phyloP scores from a whole-genome alignment of 92 coral and sea anemone genomes.

The Porites lobata region DNA sequence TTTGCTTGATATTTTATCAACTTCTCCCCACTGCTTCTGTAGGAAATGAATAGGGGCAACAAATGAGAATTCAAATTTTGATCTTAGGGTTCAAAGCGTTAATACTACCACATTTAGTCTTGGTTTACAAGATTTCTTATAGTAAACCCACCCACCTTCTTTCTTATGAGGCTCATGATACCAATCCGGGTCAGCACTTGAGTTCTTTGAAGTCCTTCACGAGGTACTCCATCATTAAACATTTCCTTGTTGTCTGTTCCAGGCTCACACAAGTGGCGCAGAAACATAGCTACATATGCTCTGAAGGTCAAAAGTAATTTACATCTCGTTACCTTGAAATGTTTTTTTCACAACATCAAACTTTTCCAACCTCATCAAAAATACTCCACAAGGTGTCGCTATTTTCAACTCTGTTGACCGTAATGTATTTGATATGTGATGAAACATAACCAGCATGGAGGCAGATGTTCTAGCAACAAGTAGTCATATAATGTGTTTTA shows the following conservation, averaged over 20 bases:
- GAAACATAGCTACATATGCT: conserved; percentile 95
- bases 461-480: not conserved
- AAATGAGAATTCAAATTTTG: too few relatives aligned
- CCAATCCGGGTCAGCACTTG: conserved; percentile 96
- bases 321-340: not conserved
- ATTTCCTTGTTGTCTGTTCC: conserved; percentile 80
- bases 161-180: conserved; percentile 94
- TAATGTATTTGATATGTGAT: not conserved
- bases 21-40: too few relatives aligned
- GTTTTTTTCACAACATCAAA: too few relatives aligned
- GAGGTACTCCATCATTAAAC: conserved; percentile 92
- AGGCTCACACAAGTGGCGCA: conserved; percentile 98
- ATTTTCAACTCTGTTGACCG: too few relatives aligned
- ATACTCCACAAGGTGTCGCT: too few relatives aligned
- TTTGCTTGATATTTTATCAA: too few relatives aligned
- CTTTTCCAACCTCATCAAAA: too few relatives aligned
- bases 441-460: not conserved
- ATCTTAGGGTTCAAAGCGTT: too few relatives aligned
- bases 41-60: too few relatives aligned
- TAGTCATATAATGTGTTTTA: too few relatives aligned
- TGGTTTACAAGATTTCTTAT: too few relatives aligned
- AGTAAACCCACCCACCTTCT: conserved; percentile 68
- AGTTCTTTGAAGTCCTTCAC: conserved; percentile 96
- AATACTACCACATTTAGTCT: too few relatives aligned
- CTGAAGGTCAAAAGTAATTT: conserved; percentile 28